A percentile compares a stretch with the other conserved stretches of the same genome.
phyloP scores from a whole-genome alignment of 2,113 vertebrate genomes.

The Aythya baeri region DNA sequence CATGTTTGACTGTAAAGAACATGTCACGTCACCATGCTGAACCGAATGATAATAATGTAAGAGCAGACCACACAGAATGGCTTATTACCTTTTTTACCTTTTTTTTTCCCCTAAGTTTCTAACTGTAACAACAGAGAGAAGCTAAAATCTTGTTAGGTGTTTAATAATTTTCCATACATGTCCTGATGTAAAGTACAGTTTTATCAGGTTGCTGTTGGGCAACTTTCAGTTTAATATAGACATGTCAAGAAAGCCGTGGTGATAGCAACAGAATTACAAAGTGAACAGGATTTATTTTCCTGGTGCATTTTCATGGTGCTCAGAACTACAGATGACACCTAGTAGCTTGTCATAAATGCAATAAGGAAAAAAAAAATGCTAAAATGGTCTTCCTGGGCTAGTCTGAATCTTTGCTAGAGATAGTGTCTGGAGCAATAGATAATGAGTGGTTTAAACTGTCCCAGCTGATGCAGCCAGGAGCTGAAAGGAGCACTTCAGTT shows the following conservation, averaged over 20 bases:
- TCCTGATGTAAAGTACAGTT: not conserved
- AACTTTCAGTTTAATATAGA: not conserved
- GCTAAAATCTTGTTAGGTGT: not conserved
- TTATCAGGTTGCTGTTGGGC: not conserved
- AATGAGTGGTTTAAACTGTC: not conserved
- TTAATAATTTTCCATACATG: not conserved
- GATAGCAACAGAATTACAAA: not conserved
- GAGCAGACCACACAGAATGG: not conserved
- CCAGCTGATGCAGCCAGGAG: accelerated
- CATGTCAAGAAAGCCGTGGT: not conserved
- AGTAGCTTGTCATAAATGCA: not conserved
- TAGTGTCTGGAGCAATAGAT: not conserved
- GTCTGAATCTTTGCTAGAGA: not conserved
- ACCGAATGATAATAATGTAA: not conserved
- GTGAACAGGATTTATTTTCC: not conserved
- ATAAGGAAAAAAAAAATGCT: not conserved
- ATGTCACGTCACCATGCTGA: not conserved
- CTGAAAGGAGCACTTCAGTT: not conserved
- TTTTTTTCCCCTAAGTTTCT: not conserved
- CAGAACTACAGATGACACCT: not conserved
- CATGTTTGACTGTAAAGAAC: not conserved
- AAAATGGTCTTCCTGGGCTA: not conserved
- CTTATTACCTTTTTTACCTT: not conserved
- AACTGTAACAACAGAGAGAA: not conserved
- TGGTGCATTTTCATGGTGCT: not conserved